phyloP scores from a whole-genome alignment of 2,888 invertebrate species.

The Thyatira batis region DNA sequence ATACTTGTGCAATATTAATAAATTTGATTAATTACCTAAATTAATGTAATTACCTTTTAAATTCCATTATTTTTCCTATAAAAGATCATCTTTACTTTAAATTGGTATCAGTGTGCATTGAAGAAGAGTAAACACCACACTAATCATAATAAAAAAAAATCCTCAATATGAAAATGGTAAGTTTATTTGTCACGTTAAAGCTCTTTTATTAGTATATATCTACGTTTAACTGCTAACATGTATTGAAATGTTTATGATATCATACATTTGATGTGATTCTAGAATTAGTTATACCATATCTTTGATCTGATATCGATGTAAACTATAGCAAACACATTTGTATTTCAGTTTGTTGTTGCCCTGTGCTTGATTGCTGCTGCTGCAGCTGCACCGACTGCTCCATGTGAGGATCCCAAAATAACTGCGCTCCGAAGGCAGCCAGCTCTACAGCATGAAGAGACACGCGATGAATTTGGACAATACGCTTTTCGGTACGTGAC shows the following conservation, averaged over 20 bases:
- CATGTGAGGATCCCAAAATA: constrained; percentile 20
- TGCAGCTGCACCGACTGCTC: constrained; percentile 26
- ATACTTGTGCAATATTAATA: neutral
- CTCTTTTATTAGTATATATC: too few relatives aligned
- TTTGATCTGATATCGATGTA: constrained; percentile 15
- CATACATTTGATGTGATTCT: neutral
- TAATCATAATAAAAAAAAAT: neutral
- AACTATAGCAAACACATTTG: constrained; percentile 38
- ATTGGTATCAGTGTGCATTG: neutral
- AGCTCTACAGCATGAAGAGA: constrained; percentile 47
- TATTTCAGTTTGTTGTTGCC: constrained; percentile 39
- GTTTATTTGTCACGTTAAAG: neutral
- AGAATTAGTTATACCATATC: neutral
- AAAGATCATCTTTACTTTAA: neutral
- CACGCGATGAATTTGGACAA: constrained; percentile 54
- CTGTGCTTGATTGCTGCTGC: constrained; percentile 35
- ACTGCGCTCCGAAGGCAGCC: constrained; percentile 36
- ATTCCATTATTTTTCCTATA: neutral
- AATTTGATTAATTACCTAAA: neutral
- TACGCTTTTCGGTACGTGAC: constrained; percentile 56
- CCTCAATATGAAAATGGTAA: neutral
- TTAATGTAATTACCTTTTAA: neutral
- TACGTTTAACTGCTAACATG: too few relatives aligned
- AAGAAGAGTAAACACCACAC: neutral
- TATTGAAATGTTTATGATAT: too few relatives aligned